Base-by-base conservation (phyloP, 2,113 vertebrate species). In the Urocynchramus pylzowi region DNA sequence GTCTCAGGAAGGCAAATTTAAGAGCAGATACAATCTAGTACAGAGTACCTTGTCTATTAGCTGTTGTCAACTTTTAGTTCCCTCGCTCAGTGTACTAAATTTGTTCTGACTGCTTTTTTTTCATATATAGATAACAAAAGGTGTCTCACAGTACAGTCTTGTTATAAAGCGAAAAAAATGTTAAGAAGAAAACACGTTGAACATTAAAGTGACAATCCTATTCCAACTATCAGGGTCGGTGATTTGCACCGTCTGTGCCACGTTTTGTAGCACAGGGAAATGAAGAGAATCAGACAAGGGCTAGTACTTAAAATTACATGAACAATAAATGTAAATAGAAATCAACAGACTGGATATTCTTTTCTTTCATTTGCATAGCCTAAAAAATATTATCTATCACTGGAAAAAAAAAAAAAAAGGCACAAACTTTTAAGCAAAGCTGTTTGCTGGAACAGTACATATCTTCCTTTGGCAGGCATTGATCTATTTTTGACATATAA, bases 91-190 rank as follows among this genome's bases (percentile, higher is more conserved):
- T 81, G 73, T 53, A 37, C 65, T 59, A 92, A 92, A 96, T 97
- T 89, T 94, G 80, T 93, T 97, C 83, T 92, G 92, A 96, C 77
- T 97, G 83, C 87, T 96, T 90, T 96, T 95, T 95, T 84, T 94
- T 96, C 85, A 39, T 89, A 95, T 90, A 87, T 96, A 94, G 82
- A 86, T 93, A 96, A 97, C 89, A 97, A 96, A 97, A 94, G 60
- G 28, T 80, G 76, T 87, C 83, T 96, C 54, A 28, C 67, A 47
- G 78, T 83, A 85, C 85, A 84, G 54, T 87, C 87, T 90, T 85
- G 77, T 80, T 92, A 33, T 89, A 97, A 96, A 71, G 85, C 37
- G 22, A 65, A 89, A 74, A 88, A 94, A 95, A 82, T 2, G 30
- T 95, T 86, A 84, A 82, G 89, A 93, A 82, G 76, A 83, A 94